A percentile compares a stretch with the other conserved stretches of the same genome.
Evolutionary conservation across 2,797 vertebrate genomes (phyloP).

Genomic region (Rhyacichthys aspro): DNA sequence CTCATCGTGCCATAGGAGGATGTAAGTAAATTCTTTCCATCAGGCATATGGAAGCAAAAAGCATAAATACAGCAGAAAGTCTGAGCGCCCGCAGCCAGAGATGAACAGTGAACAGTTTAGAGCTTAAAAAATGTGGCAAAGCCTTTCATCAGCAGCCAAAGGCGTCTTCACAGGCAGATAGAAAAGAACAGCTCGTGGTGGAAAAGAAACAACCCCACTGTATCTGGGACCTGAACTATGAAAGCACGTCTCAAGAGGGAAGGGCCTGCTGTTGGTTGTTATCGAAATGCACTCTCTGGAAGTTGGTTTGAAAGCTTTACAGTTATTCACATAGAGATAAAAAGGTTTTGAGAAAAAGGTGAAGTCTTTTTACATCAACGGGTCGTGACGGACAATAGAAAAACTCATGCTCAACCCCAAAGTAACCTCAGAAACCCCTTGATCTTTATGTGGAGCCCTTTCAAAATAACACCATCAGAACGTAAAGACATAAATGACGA

Average conservation of each 20-base stretch:
- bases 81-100: conserved; percentile 49
- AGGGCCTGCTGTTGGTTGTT: conserved; percentile 21
- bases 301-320: not conserved
- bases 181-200: conserved; percentile 16
- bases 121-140: conserved; percentile 40
- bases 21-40: conserved; percentile 39
- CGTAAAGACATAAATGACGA: too few relatives aligned
- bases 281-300: conserved; percentile 27
- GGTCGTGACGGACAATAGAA: too few relatives aligned
- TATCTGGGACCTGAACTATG: conserved; percentile 33
- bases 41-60: conserved; percentile 42
- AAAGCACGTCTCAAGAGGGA: conserved; percentile 35
- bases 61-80: conserved; percentile 18
- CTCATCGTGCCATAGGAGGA: conserved; percentile 20
- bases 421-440: too few relatives aligned
- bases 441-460: too few relatives aligned
- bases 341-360: too few relatives aligned
- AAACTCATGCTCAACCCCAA: too few relatives aligned
- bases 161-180: conserved; percentile 59
- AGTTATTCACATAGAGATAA: not conserved
- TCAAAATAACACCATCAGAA: too few relatives aligned
- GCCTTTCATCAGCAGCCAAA: conserved; percentile 68
- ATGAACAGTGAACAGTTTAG: conserved; percentile 51
- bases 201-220: conserved; percentile 44
- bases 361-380: too few relatives aligned